These are phyloP conservation scores for Alsophila aescularia DNA, from an alignment of 2,888 invertebrate genomes.

Conservation along the genomic window DNA sequence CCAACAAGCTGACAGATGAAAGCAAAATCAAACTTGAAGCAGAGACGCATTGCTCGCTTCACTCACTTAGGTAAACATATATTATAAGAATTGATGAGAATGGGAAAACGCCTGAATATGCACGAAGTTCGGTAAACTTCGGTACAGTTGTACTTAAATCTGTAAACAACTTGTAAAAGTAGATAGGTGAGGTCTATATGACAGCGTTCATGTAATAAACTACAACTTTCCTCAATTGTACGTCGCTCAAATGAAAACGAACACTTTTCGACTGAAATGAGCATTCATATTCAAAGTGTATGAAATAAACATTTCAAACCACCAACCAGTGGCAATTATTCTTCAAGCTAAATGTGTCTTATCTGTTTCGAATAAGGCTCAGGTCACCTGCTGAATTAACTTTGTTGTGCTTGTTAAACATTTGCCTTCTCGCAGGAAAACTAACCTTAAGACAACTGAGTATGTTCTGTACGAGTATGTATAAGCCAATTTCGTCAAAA, in stretches of 20 bases:
- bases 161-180: too few species aligned
- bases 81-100: too few species aligned
- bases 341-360: background rate
- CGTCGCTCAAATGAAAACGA: slow-evolving; percentile 23
- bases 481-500: slow-evolving; percentile 6
- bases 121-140: too few species aligned
- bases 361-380: background rate
- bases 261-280: slow-evolving; percentile 27
- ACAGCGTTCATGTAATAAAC: background rate
- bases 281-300: slow-evolving; percentile 25
- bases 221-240: slow-evolving; percentile 14
- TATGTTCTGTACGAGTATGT: background rate
- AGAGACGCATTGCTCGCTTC: too few species aligned
- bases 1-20: too few species aligned
- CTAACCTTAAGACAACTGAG: background rate
- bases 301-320: slow-evolving; percentile 21
- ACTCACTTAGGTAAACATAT: too few species aligned
- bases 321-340: background rate
- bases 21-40: too few species aligned
- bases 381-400: background rate
- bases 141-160: too few species aligned
- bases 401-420: background rate
- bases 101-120: too few species aligned
- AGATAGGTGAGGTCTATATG: too few species aligned
- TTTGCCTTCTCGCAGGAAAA: background rate